A percentile compares a stretch with the other conserved stretches of the same genome.
phyloP scores from a whole-genome alignment of 1,140 invertebrate species.

The Drosophila sp. region DNA sequence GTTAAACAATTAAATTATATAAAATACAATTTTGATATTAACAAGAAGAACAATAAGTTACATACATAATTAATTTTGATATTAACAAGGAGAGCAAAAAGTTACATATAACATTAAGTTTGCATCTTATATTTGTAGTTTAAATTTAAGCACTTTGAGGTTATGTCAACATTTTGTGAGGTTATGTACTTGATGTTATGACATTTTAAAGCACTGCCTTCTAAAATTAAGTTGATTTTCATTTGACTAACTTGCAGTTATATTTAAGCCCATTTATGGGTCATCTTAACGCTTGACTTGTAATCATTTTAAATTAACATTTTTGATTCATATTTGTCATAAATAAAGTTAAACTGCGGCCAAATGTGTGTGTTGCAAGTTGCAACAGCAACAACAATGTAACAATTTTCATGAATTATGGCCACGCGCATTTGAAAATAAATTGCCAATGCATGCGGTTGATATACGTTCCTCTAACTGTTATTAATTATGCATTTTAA shows the following conservation, averaged over 20 bases:
- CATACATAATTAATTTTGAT: no score
- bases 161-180: background rate
- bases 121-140: no score
- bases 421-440: constrained; percentile 24
- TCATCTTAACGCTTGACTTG: constrained; percentile 9
- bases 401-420: constrained; percentile 30
- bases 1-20: no score
- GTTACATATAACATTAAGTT: no score
- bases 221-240: background rate
- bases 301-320: background rate
- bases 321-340: constrained; percentile 7
- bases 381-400: constrained; percentile 1
- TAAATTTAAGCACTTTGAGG: no score
- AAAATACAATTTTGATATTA: no score
- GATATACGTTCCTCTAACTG: constrained; percentile 24
- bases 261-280: constrained; percentile 4
- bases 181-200: background rate
- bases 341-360: constrained; percentile 3
- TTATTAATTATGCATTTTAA: constrained; percentile 75
- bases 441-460: constrained; percentile 20
- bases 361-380: background rate
- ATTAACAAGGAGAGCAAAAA: no score
- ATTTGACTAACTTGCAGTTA: background rate
- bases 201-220: background rate
- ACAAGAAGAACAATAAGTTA: no score